These are phyloP conservation scores for Sebastes nivosus DNA, from an alignment of 2,797 vertebrate genomes.

Conservation along the genomic window DNA sequence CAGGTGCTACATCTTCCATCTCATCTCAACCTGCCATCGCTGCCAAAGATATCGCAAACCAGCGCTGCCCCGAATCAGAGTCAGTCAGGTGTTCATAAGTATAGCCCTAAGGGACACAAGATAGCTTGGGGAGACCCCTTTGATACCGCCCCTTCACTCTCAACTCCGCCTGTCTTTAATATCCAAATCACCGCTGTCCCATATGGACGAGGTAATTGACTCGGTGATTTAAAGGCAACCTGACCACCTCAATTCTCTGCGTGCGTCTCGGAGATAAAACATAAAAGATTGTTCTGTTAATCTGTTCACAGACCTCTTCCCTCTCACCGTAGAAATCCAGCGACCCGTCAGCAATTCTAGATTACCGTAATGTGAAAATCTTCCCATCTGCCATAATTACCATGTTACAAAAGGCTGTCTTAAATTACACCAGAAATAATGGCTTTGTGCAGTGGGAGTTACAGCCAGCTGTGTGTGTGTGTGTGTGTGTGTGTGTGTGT, in stretches of 20 bases:
- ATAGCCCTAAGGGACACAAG: conserved; percentile 61
- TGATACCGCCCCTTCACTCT: conserved; percentile 72
- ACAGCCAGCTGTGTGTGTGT: not conserved
- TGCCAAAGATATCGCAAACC: conserved; percentile 58
- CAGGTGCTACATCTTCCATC: conserved; percentile 66
- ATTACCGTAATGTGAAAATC: conserved; percentile 80
- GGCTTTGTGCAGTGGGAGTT: conserved; percentile 63
- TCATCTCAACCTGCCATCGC: conserved; percentile 48
- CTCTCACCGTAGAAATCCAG: conserved; percentile 62
- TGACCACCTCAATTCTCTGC: conserved; percentile 65
- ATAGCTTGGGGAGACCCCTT: conserved; percentile 57
- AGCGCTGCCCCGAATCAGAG: conserved; percentile 59
- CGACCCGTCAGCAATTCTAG: conserved; percentile 80
- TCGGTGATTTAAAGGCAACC: conserved; percentile 80
- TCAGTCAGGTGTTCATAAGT: conserved; percentile 80
- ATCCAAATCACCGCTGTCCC: conserved; percentile 79
- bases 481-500: too few relatives aligned
- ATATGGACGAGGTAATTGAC: conserved; percentile 84
- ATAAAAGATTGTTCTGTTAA: conserved; percentile 81
- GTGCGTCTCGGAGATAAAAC: conserved; percentile 84
- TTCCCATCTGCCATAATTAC: conserved; percentile 80
- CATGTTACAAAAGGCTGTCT: conserved; percentile 69
- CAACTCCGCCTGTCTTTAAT: conserved; percentile 67
- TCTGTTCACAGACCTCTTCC: conserved; percentile 73
- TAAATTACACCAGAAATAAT: conserved; percentile 76